phyloP scores from a whole-genome alignment of 2,888 invertebrate species.

The Augochlorella aurata region DNA sequence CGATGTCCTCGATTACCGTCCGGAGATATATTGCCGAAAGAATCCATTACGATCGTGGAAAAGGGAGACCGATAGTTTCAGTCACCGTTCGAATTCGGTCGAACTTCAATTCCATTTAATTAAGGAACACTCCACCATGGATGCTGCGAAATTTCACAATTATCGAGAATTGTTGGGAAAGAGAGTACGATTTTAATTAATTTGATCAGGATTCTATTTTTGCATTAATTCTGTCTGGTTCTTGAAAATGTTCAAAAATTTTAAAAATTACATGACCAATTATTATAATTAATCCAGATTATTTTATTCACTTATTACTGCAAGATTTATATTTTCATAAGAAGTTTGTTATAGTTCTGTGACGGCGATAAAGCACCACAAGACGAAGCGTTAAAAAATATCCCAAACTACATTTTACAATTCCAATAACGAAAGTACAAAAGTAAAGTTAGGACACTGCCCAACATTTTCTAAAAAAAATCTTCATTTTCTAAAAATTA shows the following conservation, averaged over 20 bases:
- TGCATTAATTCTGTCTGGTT: too few relatives aligned
- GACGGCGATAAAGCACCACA: too few relatives aligned
- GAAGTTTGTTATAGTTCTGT: too few relatives aligned
- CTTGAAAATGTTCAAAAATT: background rate
- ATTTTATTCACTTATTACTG: too few relatives aligned
- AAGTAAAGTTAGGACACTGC: too few relatives aligned
- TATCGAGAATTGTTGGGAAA: too few relatives aligned
- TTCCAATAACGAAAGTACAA: background rate
- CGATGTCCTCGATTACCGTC: constrained; percentile 27
- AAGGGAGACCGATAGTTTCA: background rate
- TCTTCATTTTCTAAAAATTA: too few relatives aligned
- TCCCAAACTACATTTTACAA: background rate
- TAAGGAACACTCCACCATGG: constrained; percentile 10
- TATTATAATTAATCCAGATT: too few relatives aligned
- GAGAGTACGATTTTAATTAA: background rate
- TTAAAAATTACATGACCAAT: background rate
- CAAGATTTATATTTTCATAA: too few relatives aligned
- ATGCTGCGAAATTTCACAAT: background rate
- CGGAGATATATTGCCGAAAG: constrained; percentile 23
- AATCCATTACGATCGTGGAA: background rate
- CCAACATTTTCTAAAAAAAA: too few relatives aligned
- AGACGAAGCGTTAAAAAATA: too few relatives aligned
- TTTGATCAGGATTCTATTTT: too few relatives aligned
- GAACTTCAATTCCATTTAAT: constrained; percentile 27
- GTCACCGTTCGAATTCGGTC: background rate